Conservation (phyloP, 1,140 invertebrate species). For the Drosophila ercepeae region DNA sequence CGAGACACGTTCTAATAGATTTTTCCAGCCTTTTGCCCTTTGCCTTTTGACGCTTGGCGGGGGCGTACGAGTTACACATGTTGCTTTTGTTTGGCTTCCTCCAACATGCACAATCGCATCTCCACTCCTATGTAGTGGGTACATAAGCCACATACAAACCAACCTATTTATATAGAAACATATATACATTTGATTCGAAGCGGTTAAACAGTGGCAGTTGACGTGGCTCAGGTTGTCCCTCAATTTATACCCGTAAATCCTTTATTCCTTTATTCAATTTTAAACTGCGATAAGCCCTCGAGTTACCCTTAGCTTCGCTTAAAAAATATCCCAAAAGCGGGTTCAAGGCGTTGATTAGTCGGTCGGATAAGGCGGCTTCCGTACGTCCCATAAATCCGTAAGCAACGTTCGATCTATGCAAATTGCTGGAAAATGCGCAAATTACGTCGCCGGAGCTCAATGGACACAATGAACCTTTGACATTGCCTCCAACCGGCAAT, state of each 20-base stretch:
- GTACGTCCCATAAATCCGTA: conserved; percentile 45
- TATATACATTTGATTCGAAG: not conserved
- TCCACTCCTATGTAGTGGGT: not conserved
- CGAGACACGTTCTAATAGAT: conserved; percentile 80
- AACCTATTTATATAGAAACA: too few species aligned
- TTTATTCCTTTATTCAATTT: conserved; percentile 81
- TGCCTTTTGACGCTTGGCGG: conserved; percentile 64
- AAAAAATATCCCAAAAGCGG: conserved; percentile 53
- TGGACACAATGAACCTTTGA: conserved; percentile 20
- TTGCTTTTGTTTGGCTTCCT: conserved; percentile 81
- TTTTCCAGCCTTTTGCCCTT: conserved; percentile 75
- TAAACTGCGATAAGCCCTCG: conserved; percentile 56
- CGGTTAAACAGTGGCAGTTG: conserved; percentile 43
- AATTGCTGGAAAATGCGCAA: conserved; percentile 71
- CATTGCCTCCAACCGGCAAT: conserved; percentile 37
- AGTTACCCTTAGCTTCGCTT: conserved; percentile 34
- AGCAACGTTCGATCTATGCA: conserved; percentile 55
- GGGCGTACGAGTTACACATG: conserved; percentile 79
- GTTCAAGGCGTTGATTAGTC: conserved; percentile 64
- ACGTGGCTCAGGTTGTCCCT: conserved; percentile 63
- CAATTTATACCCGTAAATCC: conserved; percentile 70
- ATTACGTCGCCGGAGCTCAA: conserved; percentile 63
- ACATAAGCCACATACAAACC: too few species aligned
- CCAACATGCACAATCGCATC: conserved; percentile 45
- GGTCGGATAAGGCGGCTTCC: conserved; percentile 23